These are phyloP conservation scores for Maniola jurtina DNA, from an alignment of 1,140 invertebrate species.

Conservation along the genomic window DNA sequence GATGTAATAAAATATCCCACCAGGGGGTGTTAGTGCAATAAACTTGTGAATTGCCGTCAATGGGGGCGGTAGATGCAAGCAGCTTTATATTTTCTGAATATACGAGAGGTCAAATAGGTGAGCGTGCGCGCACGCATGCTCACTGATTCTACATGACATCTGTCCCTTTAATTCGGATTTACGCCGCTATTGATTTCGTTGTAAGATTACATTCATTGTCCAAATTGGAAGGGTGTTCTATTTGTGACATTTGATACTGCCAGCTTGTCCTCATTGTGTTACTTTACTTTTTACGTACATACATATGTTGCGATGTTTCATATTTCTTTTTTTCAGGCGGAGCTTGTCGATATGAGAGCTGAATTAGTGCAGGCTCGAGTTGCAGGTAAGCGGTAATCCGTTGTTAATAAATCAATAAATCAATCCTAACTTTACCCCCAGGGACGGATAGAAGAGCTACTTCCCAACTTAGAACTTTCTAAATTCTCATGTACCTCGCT, in stretches of 20 bases:
- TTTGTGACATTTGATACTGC: constrained; percentile 37
- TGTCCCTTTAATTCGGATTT: constrained; percentile 60
- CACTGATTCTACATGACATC: constrained; percentile 37
- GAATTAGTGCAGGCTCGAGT: constrained; percentile 84
- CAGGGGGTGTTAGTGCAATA: constrained; percentile 13
- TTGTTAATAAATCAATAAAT: no score
- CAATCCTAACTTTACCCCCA: no score
- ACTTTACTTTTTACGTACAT: background rate
- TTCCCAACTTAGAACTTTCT: no score
- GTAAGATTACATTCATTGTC: constrained; percentile 41
- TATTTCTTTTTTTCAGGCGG: constrained; percentile 81
- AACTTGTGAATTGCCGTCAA: constrained; percentile 22
- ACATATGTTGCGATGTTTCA: constrained; percentile 31
- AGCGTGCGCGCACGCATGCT: constrained; percentile 35
- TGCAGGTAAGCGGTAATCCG: constrained; percentile 50
- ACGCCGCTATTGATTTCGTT: constrained; percentile 52
- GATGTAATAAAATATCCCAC: constrained; percentile 39
- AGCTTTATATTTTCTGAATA: constrained; percentile 1
- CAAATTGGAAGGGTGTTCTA: constrained; percentile 31
- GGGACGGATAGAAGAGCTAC: no score
- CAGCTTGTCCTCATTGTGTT: constrained; percentile 11
- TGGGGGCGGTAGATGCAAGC: constrained; percentile 35
- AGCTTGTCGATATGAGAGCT: constrained; percentile 85
- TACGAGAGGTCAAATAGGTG: constrained; percentile 52
- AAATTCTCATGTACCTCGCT: no score